Percentiles rank a stretch among this genome's conserved stretches.
Conservation (phyloP, 2,113 vertebrate genomes). For the Poecile atricapillus region DNA sequence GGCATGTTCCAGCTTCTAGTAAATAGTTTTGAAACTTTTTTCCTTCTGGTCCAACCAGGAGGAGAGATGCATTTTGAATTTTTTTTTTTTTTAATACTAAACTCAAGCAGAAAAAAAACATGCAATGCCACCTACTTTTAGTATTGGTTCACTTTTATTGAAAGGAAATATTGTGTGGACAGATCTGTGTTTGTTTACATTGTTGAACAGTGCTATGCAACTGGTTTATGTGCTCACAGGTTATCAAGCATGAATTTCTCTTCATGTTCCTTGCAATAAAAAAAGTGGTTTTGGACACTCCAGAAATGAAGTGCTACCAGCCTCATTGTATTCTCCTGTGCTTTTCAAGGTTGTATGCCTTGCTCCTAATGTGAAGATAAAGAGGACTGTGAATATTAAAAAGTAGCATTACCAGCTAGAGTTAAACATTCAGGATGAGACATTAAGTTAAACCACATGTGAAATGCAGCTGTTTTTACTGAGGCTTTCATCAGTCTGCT, state of each 20-base stretch:
- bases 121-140: not conserved
- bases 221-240: conserved; percentile 49
- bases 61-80: not conserved
- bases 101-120: not conserved
- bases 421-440: conserved; percentile 72
- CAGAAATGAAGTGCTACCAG: conserved; percentile 68
- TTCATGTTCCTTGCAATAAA: conserved; percentile 41
- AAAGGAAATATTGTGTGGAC: not conserved
- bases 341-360: conserved; percentile 45
- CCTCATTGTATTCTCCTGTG: conserved; percentile 51
- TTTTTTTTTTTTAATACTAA: not conserved
- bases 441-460: conserved; percentile 79
- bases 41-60: not conserved
- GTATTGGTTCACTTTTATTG: not conserved
- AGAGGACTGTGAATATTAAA: conserved; percentile 67
- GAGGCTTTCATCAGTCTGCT: conserved; percentile 78
- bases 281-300: conserved; percentile 61
- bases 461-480: conserved; percentile 78
- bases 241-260: not conserved
- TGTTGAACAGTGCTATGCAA: conserved; percentile 1
- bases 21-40: not conserved
- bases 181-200: not conserved
- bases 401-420: conserved; percentile 67
- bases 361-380: conserved; percentile 65
- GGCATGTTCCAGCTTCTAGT: not conserved